Percentiles rank a stretch among this genome's conserved stretches.
Evolutionary conservation across 2,797 vertebrate genomes (phyloP).

Genomic region (Phoxinus dragarum): DNA sequence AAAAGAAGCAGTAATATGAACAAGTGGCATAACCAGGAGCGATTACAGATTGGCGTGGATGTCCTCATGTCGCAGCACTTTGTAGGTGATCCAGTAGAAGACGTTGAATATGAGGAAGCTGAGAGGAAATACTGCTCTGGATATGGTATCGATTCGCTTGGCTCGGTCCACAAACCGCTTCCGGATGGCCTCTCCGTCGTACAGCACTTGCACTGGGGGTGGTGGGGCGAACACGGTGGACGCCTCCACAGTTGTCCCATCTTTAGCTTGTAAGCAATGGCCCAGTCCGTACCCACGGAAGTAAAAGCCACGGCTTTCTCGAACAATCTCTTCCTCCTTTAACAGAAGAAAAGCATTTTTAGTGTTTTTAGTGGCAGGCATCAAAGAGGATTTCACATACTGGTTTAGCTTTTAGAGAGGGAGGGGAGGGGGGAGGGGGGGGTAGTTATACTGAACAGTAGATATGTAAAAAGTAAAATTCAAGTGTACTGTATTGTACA

Average conservation of each 20-base stretch:
- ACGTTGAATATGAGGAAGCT: slow-evolving; percentile 94
- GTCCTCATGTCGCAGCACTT: slow-evolving; percentile 91
- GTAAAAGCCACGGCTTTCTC: slow-evolving; percentile 86
- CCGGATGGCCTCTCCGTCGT: slow-evolving; percentile 78
- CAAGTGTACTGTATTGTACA: slow-evolving; percentile 63
- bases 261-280: slow-evolving; percentile 86
- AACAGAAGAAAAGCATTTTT: slow-evolving; percentile 26
- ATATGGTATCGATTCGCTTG: slow-evolving; percentile 93
- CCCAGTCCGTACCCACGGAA: slow-evolving; percentile 88
- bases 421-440: no score
- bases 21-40: neutral
- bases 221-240: slow-evolving; percentile 76
- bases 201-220: slow-evolving; percentile 71
- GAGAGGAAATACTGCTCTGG: slow-evolving; percentile 90
- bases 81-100: slow-evolving; percentile 96
- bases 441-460: neutral
- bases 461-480: slow-evolving; percentile 53
- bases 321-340: slow-evolving; percentile 89
- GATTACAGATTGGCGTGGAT: slow-evolving; percentile 85
- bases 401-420: neutral
- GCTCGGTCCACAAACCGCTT: slow-evolving; percentile 86
- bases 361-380: neutral
- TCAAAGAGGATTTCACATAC: neutral
- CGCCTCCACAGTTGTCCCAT: slow-evolving; percentile 75
- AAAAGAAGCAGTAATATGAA: slow-evolving; percentile 54